phyloP scores from a whole-genome alignment of 2,797 vertebrate genomes.

The Microctenopoma steveboyesi region DNA sequence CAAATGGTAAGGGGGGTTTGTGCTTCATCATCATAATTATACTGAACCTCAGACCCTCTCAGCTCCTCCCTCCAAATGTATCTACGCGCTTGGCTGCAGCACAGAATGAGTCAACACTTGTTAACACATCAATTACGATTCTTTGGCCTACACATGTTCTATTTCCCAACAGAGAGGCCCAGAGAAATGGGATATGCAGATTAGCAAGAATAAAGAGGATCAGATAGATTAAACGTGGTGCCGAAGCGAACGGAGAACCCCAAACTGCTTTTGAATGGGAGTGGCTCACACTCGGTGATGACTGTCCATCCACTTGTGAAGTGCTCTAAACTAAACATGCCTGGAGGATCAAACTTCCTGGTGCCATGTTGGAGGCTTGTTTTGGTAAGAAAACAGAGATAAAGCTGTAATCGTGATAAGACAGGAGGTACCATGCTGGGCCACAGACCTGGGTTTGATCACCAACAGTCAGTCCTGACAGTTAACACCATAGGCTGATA shows the following conservation, averaged over 20 bases:
- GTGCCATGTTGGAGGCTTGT: slow-evolving; percentile 36
- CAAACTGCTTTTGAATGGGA: slow-evolving; percentile 51
- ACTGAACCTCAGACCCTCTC: slow-evolving; percentile 19
- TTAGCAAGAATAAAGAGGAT: slow-evolving; percentile 59
- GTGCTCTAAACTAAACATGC: slow-evolving; percentile 38
- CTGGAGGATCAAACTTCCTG: slow-evolving; percentile 47
- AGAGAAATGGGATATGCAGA: slow-evolving; percentile 65
- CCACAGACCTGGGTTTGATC: slow-evolving; percentile 51
- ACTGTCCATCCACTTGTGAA: slow-evolving; percentile 40
- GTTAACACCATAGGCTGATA: slow-evolving; percentile 40
- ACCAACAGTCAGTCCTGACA: slow-evolving; percentile 42
- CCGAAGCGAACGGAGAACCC: slow-evolving; percentile 41
- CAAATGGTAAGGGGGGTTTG: slow-evolving; percentile 62
- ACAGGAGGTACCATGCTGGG: slow-evolving; percentile 47
- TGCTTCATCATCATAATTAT: slow-evolving; percentile 68
- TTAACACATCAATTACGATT: slow-evolving; percentile 56
- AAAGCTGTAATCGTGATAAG: slow-evolving; percentile 56
- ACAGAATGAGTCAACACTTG: slow-evolving; percentile 54
- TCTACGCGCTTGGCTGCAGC: slow-evolving; percentile 41
- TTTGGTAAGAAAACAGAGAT: slow-evolving; percentile 45
- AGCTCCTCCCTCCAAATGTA: slow-evolving; percentile 4
- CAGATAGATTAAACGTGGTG: slow-evolving; percentile 38
- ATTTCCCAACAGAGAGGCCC: slow-evolving; percentile 55
- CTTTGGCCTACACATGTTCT: slow-evolving; percentile 36
- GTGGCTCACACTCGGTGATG: slow-evolving; percentile 43